Conservation (phyloP, 2,113 vertebrate species). For the Polypterus bichir region DNA sequence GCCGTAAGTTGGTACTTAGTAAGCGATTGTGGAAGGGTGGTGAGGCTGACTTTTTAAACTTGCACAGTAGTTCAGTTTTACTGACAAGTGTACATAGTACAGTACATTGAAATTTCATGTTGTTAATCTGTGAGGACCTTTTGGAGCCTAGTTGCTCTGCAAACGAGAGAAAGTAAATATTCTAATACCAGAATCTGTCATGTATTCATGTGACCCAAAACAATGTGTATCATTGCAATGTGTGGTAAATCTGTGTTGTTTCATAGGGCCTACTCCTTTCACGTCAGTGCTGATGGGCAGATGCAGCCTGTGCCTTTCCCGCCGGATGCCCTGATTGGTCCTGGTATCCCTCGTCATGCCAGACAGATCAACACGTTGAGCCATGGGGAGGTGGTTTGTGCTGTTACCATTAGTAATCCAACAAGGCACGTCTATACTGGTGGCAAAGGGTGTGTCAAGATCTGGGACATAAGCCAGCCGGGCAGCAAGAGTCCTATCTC, state of each 20-base stretch:
- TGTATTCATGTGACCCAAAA: too few relatives aligned
- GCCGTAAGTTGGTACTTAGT: conserved; percentile 59
- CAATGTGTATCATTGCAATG: too few relatives aligned
- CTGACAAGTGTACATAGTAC: too few relatives aligned
- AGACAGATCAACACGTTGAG: conserved; percentile 92
- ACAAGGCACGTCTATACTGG: conserved; percentile 90
- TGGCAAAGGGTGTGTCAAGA: conserved; percentile 91
- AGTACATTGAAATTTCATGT: too few relatives aligned
- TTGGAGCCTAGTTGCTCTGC: too few relatives aligned
- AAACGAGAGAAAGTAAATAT: too few relatives aligned
- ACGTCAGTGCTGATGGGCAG: conserved; percentile 87
- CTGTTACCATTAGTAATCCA: conserved; percentile 94
- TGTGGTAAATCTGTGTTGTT: too few relatives aligned
- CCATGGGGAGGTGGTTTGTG: conserved; percentile 89
- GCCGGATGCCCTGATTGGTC: conserved; percentile 82
- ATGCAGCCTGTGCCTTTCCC: conserved; percentile 95
- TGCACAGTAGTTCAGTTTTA: too few relatives aligned
- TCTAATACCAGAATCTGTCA: too few relatives aligned
- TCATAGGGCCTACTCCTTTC: conserved; percentile 83
- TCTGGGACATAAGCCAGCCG: conserved; percentile 95
- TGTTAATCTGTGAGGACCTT: too few relatives aligned
- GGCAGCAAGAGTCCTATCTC: conserved; percentile 95
- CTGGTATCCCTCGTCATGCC: conserved; percentile 83
- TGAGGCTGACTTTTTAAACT: too few relatives aligned
- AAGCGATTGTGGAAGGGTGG: too few relatives aligned